Evolutionary conservation across 2,888 invertebrate genomes (phyloP).

Genomic region (Coenonympha arcania): DNA sequence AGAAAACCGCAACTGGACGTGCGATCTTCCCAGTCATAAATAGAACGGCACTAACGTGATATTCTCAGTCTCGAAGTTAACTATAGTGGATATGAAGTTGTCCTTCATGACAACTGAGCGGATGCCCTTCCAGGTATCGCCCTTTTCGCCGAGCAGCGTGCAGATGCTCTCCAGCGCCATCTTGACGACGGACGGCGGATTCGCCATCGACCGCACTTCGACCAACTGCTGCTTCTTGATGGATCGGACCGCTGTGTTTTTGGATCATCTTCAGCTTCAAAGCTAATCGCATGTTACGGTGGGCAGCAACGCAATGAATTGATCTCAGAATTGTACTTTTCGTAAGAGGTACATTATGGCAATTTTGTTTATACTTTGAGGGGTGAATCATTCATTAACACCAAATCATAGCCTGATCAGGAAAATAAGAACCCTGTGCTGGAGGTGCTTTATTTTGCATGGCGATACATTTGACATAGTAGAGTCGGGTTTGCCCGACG

Average conservation of each 20-base stretch:
- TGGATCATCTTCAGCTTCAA: conserved; percentile 41
- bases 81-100: conserved; percentile 94
- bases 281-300: conserved; percentile 32
- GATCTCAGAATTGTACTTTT: neutral
- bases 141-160: conserved; percentile 90
- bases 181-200: conserved; percentile 93
- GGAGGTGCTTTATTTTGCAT: too few relatives aligned
- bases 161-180: conserved; percentile 96
- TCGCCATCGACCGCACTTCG: conserved; percentile 94
- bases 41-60: conserved; percentile 83
- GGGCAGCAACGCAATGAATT: conserved; percentile 2
- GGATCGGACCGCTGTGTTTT: conserved; percentile 86
- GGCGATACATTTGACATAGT: too few relatives aligned
- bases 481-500: too few relatives aligned
- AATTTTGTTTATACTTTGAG: too few relatives aligned
- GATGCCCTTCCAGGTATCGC: conserved; percentile 95
- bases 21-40: conserved; percentile 31
- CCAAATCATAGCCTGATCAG: too few relatives aligned
- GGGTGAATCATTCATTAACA: too few relatives aligned
- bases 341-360: too few relatives aligned
- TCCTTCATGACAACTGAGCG: conserved; percentile 93
- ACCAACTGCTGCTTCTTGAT: conserved; percentile 97
- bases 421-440: too few relatives aligned
- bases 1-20: too few relatives aligned
- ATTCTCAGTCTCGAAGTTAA: conserved; percentile 94